Evolutionary conservation across 2,888 invertebrate genomes (phyloP), one percentile per base, ranked within the genome.

Genomic region (Agrotis exclamationis): DNA sequence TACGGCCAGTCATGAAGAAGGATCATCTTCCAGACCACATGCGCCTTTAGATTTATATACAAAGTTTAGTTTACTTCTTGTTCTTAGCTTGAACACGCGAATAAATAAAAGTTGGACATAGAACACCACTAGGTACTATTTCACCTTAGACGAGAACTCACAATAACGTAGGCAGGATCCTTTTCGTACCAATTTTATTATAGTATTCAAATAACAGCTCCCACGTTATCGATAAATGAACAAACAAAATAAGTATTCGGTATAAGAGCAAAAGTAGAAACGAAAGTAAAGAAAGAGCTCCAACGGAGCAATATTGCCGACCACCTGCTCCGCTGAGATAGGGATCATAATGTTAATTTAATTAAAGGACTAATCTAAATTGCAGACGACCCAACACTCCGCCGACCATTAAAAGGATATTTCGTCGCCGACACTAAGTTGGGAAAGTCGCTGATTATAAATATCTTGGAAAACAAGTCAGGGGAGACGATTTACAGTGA

Each of bases 361-460:
- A 96, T 96, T 96, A 96, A 96, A 95, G 95, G 95, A 95, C 96
- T 96, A 96, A 96, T 96, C 96, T 96, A 95, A 96, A 96, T 96
- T 96, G 96, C 95, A 96, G 96, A 96, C 93, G 95, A 95, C 94
- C 95, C 96, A 92, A 94, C 95, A 94, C 95, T 93, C 94, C 90
- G 91, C 86, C 93, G 90, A 88, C 95, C 95, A 95, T 96, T 96
- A 95, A 96, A 95, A 93, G 94, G 95, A 94, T 95, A 95, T 95
- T 96, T 94, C 92, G 94, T 88, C 91, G 93, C 91, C 92, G 90
- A 92, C 93, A 92, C 91, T 92, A 93, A 93, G 91, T 93, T 91
- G 91, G 91, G 91, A 93, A 94, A 95, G 91, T 95, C 94, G 89
- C 89, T 88, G 93, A 93, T 93, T 92, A 94, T 94, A 95, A 95